Conservation (phyloP, 2,888 invertebrate genomes). For the Phoronis australis region DNA sequence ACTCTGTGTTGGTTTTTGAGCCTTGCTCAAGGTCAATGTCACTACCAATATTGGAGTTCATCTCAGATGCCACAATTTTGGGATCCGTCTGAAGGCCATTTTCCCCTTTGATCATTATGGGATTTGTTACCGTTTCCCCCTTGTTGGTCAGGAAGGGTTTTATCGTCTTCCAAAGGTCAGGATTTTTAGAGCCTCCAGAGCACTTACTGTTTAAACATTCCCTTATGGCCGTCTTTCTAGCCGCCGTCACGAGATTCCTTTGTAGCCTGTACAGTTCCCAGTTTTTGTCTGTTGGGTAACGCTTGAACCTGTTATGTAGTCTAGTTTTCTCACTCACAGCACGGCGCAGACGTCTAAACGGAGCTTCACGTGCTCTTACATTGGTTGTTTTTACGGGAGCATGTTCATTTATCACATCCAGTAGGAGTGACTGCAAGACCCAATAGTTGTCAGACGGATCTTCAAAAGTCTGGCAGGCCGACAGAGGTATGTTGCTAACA, state of each 20-base stretch:
- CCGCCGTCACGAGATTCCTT: background rate
- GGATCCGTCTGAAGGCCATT: background rate
- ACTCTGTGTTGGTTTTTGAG: background rate
- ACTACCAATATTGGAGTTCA: background rate
- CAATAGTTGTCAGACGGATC: background rate
- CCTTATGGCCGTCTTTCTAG: background rate
- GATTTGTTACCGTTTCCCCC: background rate
- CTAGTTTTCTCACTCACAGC: background rate
- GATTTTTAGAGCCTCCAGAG: background rate
- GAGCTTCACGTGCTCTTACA: background rate
- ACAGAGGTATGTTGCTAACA: background rate
- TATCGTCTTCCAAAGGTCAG: conserved; percentile 1
- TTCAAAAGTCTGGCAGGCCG: background rate
- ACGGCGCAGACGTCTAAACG: background rate
- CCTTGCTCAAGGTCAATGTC: background rate
- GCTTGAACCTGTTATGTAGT: background rate
- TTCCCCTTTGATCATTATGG: background rate
- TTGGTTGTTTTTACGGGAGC: background rate
- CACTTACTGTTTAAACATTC: background rate
- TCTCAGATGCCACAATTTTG: background rate
- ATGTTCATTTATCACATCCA: background rate
- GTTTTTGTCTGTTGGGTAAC: background rate
- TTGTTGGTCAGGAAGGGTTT: background rate
- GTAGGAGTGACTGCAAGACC: background rate
- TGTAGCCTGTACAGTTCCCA: background rate